Percentiles rank a stretch among this genome's conserved stretches.
phyloP scores from a whole-genome alignment of 2,888 invertebrate genomes.

The Smittia sp. region DNA sequence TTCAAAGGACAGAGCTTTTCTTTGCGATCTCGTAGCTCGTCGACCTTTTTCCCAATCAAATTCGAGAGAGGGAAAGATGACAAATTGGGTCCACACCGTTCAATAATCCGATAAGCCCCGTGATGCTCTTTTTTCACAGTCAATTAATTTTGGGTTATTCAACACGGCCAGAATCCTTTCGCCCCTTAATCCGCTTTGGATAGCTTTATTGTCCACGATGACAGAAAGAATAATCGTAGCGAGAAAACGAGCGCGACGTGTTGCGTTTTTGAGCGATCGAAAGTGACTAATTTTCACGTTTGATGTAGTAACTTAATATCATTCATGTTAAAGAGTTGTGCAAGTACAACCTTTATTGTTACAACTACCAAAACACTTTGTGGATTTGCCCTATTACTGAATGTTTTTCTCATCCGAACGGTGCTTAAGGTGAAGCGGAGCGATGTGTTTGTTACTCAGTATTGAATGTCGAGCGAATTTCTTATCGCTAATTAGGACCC shows the following conservation, averaged over 20 bases:
- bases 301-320: slow-evolving; percentile 24
- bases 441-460: neutral
- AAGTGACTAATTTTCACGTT: slow-evolving; percentile 30
- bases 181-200: neutral
- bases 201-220: neutral
- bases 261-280: neutral
- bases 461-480: neutral
- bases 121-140: neutral
- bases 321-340: slow-evolving; percentile 39
- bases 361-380: slow-evolving; percentile 29
- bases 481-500: slow-evolving; percentile 10
- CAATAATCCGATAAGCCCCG: neutral
- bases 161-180: neutral
- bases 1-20: neutral
- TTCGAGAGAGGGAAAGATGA: neutral
- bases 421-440: neutral
- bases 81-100: neutral
- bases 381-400: neutral
- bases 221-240: neutral
- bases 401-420: neutral
- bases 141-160: neutral
- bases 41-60: slow-evolving; percentile 12
- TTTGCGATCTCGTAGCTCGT: neutral
- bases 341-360: slow-evolving; percentile 19
- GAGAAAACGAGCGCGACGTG: slow-evolving; percentile 1